Conservation (phyloP, 2,113 vertebrate genomes). For the Pipa parva region DNA sequence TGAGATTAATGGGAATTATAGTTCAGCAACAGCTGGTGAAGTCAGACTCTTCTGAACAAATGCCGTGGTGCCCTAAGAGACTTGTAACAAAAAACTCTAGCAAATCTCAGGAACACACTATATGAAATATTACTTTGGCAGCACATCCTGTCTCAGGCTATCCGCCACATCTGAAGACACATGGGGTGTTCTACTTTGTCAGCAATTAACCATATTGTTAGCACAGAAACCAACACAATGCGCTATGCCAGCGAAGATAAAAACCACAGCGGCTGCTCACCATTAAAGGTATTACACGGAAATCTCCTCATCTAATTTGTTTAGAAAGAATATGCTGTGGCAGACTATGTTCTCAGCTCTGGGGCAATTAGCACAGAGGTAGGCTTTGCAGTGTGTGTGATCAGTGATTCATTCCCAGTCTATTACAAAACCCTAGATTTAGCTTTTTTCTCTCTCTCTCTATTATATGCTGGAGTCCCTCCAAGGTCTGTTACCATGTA, state of each 20-base stretch:
- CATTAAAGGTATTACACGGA: not conserved
- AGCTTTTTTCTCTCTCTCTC: conserved; percentile 19
- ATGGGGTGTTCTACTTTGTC: conserved; percentile 17
- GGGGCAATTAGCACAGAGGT: not conserved
- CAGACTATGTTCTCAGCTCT: not conserved
- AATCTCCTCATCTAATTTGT: not conserved
- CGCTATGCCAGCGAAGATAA: not conserved
- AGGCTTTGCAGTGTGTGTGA: not conserved
- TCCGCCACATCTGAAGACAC: conserved; percentile 32
- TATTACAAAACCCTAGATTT: conserved; percentile 12
- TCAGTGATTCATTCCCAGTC: conserved; percentile 6
- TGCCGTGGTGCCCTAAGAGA: not conserved
- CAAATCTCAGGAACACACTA: conserved; percentile 17
- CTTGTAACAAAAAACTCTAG: not conserved
- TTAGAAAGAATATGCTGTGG: not conserved
- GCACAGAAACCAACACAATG: not conserved
- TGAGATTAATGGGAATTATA: too few relatives aligned
- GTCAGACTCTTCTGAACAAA: not conserved
- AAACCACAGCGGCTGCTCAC: not conserved
- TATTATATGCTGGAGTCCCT: conserved; percentile 19
- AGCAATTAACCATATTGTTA: conserved; percentile 26
- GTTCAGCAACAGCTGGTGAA: too few relatives aligned
- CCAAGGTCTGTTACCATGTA: conserved; percentile 30
- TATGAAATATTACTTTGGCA: conserved; percentile 34
- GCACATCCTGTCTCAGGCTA: conserved; percentile 29